A percentile compares a stretch with the other conserved stretches of the same genome.
Evolutionary conservation across 2,888 invertebrate genomes (phyloP).

Genomic region (Cephus sareptanus): DNA sequence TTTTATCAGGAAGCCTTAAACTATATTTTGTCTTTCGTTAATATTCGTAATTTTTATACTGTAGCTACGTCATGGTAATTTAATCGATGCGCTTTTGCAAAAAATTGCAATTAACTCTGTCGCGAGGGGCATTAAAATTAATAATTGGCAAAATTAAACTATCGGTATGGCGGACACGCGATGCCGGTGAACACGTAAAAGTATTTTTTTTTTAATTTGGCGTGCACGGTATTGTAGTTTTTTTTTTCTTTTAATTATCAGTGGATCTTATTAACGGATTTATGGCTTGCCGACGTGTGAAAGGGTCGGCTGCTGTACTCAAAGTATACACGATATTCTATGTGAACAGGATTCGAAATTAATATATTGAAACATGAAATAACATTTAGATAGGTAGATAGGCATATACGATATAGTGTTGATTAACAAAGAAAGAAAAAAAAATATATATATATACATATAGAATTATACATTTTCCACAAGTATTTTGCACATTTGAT

Average conservation of each 20-base stretch:
- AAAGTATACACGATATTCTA: conserved; percentile 55
- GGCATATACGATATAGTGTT: conserved; percentile 58
- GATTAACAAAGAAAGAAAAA: conserved; percentile 49
- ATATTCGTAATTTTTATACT: no score
- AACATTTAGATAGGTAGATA: conserved; percentile 52
- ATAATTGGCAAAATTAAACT: no score
- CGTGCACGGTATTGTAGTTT: no score
- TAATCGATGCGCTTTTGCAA: no score
- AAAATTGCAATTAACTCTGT: no score
- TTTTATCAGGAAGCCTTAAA: no score
- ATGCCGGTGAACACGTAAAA: no score
- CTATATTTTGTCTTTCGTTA: no score
- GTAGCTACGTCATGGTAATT: no score
- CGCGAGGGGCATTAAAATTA: no score
- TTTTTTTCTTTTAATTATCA: neutral
- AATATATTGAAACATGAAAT: conserved; percentile 57
- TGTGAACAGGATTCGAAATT: conserved; percentile 60
- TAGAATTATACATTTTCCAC: conserved; percentile 58
- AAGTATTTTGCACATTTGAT: conserved; percentile 66
- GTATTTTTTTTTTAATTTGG: no score
- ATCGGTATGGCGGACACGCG: no score
- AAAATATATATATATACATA: conserved; percentile 42
- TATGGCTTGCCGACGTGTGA: conserved; percentile 53
- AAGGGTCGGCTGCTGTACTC: conserved; percentile 59
- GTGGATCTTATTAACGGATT: conserved; percentile 56